phyloP scores from a whole-genome alignment of 2,888 invertebrate species.

The Drosophila helvetica region DNA sequence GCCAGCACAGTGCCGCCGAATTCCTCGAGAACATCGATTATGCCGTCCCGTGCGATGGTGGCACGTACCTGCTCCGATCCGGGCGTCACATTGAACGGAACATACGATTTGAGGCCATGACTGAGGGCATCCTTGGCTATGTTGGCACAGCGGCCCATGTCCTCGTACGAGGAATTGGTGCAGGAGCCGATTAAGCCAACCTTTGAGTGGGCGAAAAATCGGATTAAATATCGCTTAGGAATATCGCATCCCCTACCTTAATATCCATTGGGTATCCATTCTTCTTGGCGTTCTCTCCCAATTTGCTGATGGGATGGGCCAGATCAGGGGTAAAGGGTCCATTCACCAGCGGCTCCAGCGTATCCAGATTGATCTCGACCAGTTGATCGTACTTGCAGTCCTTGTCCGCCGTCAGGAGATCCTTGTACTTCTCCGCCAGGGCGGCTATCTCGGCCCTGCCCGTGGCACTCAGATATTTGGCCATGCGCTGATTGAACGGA shows the following conservation, averaged over 20 bases:
- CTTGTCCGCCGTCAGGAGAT: conserved; percentile 91
- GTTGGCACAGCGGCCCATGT: conserved; percentile 98
- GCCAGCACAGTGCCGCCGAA: conserved; percentile 98
- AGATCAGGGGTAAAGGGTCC: conserved; percentile 99
- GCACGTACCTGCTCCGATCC: conserved; percentile 99
- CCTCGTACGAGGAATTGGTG: conserved; percentile 99
- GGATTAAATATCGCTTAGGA: accelerated
- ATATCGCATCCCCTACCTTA: conserved; percentile 86
- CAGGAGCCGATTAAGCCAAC: conserved; percentile 97
- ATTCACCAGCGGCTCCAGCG: conserved; percentile 98
- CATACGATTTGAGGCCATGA: conserved; percentile 96
- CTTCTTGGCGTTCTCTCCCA: conserved; percentile 94
- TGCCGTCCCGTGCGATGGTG: conserved; percentile 98
- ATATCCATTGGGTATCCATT: conserved; percentile 97
- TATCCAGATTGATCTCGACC: conserved; percentile 95
- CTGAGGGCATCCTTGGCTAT: conserved; percentile 95
- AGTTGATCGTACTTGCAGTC: conserved; percentile 94
- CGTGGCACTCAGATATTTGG: conserved; percentile 94
- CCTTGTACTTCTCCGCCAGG: conserved; percentile 88
- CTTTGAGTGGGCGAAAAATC: not conserved
- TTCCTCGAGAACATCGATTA: conserved; percentile 91
- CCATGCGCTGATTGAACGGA: conserved; percentile 98
- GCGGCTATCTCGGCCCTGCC: conserved; percentile 89
- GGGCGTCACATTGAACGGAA: conserved; percentile 98
- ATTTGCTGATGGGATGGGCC: conserved; percentile 96